A percentile compares a stretch with the other conserved stretches of the same genome.
Conservation (phyloP, 2,888 invertebrate genomes). For the Miltochrista miniata region DNA sequence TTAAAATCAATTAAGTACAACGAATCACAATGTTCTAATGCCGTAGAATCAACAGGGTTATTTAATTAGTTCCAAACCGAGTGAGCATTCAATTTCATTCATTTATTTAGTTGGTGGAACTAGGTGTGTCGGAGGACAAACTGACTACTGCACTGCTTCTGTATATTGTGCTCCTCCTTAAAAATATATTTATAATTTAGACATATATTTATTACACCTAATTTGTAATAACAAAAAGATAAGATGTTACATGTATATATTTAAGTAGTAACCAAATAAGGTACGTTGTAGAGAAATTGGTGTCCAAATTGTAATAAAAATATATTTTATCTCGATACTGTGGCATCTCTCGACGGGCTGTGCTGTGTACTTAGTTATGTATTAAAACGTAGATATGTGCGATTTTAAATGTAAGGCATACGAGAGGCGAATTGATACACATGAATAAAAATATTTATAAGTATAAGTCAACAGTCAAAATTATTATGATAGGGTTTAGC, state of each 20-base stretch:
- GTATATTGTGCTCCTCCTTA: slow-evolving; percentile 76
- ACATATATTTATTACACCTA: slow-evolving; percentile 43
- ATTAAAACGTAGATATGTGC: slow-evolving; percentile 41
- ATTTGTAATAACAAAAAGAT: slow-evolving; percentile 47
- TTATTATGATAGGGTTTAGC: too few species aligned
- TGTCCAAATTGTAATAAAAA: slow-evolving; percentile 29
- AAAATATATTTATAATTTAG: slow-evolving; percentile 76
- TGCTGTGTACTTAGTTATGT: slow-evolving; percentile 19
- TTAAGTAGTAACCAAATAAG: slow-evolving; percentile 40
- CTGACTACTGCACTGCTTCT: slow-evolving; percentile 71
- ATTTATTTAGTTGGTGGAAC: slow-evolving; percentile 45
- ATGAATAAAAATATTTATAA: slow-evolving; percentile 48
- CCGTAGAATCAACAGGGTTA: slow-evolving; percentile 53
- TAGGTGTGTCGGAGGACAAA: slow-evolving; percentile 36
- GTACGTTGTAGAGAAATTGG: slow-evolving; percentile 31
- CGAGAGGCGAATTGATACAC: slow-evolving; percentile 42
- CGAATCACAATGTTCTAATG: too few species aligned
- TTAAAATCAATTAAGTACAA: too few species aligned
- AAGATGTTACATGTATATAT: slow-evolving; percentile 55
- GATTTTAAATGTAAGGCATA: slow-evolving; percentile 43
- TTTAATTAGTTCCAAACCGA: slow-evolving; percentile 43
- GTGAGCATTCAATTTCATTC: slow-evolving; percentile 33
- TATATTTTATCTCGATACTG: slow-evolving; percentile 35
- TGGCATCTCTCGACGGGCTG: slow-evolving; percentile 35
- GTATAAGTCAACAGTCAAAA: slow-evolving; percentile 3